Conservation (phyloP, 2,888 invertebrate genomes). For the Pherbina coryleti region DNA sequence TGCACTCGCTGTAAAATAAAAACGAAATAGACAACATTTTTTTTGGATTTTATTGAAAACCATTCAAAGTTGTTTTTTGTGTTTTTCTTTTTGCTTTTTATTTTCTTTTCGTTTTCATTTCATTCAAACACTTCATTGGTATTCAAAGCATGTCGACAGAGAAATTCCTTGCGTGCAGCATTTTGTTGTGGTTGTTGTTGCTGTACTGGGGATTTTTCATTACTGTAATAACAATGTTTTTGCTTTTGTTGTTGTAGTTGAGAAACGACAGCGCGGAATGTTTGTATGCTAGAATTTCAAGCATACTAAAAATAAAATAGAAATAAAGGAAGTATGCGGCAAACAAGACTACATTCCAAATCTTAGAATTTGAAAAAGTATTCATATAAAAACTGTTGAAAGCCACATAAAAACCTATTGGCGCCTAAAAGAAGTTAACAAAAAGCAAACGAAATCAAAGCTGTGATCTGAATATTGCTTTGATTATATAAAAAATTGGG, state of each 20-base stretch:
- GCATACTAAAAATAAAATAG: not conserved
- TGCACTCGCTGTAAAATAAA: not conserved
- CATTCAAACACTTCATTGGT: not conserved
- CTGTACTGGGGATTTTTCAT: not conserved
- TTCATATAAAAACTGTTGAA: too few species aligned
- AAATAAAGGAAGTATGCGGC: too few species aligned
- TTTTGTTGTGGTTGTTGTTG: slow-evolving; percentile 11
- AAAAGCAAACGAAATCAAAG: too few species aligned
- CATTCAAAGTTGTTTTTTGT: not conserved
- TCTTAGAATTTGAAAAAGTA: too few species aligned
- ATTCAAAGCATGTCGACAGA: slow-evolving; percentile 16
- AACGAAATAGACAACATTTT: not conserved
- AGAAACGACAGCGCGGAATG: not conserved
- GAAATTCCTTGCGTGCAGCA: slow-evolving; percentile 24
- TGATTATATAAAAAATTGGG: too few species aligned
- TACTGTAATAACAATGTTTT: not conserved
- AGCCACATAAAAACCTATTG: too few species aligned
- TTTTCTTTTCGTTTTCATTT: not conserved
- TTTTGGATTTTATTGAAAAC: not conserved
- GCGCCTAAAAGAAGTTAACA: too few species aligned
- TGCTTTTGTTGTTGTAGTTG: not conserved
- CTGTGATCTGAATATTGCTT: too few species aligned
- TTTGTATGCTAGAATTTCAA: not conserved
- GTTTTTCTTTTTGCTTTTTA: not conserved
- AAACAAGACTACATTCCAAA: too few species aligned